These are phyloP conservation scores for Tetramorium parvispinum DNA, from an alignment of 1,140 invertebrate species.

Conservation along the genomic window DNA sequence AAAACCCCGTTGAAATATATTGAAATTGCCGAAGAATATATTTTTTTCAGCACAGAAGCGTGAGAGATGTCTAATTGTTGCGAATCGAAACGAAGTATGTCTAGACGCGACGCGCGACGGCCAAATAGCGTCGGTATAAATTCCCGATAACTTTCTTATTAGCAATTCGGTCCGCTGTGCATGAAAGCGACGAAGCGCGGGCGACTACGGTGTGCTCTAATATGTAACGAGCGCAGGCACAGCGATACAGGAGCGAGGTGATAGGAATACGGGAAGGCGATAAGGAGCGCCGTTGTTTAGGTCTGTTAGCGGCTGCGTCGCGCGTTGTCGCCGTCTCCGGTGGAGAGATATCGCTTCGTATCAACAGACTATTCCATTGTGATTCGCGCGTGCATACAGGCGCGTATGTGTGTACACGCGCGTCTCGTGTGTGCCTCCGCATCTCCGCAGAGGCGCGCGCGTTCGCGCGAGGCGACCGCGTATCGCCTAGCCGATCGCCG, in stretches of 20 bases:
- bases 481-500: slow-evolving; percentile 23
- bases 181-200: background rate
- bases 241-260: slow-evolving; percentile 41
- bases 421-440: background rate
- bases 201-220: slow-evolving; percentile 5
- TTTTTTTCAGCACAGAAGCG: background rate
- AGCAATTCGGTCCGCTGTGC: background rate
- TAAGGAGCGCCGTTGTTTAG: slow-evolving; percentile 56
- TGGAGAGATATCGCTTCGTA: slow-evolving; percentile 40
- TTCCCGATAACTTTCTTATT: background rate
- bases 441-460: background rate
- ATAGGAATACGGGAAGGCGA: slow-evolving; percentile 42
- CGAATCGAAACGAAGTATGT: background rate
- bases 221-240: slow-evolving; percentile 10
- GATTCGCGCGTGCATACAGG: background rate
- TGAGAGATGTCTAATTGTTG: background rate
- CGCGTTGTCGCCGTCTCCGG: background rate
- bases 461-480: background rate
- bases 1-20: too few relatives aligned
- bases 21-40: background rate
- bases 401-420: background rate
- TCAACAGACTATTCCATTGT: slow-evolving; percentile 59
- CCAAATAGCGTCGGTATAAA: background rate
- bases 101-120: background rate
- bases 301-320: slow-evolving; percentile 33